Conservation (phyloP, 2,113 vertebrate genomes). For the Trogon surrucura region DNA sequence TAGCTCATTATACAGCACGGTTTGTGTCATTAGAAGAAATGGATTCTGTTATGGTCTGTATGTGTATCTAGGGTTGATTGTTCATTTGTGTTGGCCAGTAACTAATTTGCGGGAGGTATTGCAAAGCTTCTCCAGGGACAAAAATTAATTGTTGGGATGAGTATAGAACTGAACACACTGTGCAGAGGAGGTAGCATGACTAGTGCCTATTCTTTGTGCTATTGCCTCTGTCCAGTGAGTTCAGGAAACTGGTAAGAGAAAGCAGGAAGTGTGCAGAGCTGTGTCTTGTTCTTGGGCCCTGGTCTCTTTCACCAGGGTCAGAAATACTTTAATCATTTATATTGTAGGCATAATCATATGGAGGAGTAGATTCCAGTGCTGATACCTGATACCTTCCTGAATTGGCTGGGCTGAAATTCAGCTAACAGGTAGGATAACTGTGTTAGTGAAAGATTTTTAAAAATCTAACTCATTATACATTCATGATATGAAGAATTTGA, state of each 20-base stretch:
- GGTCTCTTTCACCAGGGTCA: neutral
- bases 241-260: slow-evolving; percentile 64
- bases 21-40: neutral
- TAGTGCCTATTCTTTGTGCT: neutral
- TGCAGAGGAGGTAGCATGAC: neutral
- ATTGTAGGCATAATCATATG: neutral
- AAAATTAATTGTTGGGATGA: neutral
- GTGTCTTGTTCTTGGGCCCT: neutral
- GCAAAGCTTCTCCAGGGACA: neutral
- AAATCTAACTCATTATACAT: accelerated
- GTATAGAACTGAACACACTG: neutral
- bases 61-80: neutral
- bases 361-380: neutral
- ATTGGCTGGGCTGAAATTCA: neutral
- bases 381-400: neutral
- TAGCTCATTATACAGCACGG: neutral
- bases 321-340: slow-evolving; percentile 42
- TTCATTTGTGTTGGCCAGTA: neutral
- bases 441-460: neutral
- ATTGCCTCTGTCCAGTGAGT: neutral
- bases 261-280: slow-evolving; percentile 25
- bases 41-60: neutral
- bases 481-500: neutral
- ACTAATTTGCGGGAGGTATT: neutral
- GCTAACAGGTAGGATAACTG: neutral